These are phyloP conservation scores for Himantopus leucocephalus DNA, from an alignment of 2,113 vertebrate species.

Conservation along the genomic window DNA sequence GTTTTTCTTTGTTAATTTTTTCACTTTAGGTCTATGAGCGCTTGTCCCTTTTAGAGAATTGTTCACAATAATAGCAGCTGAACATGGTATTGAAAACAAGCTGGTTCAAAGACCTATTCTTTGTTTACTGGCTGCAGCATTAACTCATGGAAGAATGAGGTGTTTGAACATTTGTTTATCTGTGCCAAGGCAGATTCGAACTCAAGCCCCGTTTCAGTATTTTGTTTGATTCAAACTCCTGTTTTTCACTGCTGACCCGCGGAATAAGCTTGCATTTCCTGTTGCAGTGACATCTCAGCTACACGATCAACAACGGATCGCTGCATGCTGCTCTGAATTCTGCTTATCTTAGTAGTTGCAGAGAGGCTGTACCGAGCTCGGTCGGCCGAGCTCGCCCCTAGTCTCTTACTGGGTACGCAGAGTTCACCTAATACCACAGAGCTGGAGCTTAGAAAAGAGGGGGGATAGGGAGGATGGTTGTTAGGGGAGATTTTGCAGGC, in stretches of 20 bases:
- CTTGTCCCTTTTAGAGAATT: background rate
- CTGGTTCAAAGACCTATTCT: background rate
- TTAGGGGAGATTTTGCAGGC: background rate
- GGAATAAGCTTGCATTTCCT: background rate
- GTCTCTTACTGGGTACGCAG: background rate
- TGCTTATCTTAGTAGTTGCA: background rate
- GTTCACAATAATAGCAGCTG: background rate
- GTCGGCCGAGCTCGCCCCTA: rapidly evolving
- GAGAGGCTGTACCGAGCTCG: background rate
- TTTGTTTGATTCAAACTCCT: background rate
- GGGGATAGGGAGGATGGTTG: background rate
- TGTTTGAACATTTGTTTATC: background rate
- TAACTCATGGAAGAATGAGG: background rate
- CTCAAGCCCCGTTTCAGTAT: background rate
- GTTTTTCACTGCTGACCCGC: background rate
- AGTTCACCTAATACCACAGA: background rate
- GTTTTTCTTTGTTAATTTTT: background rate
- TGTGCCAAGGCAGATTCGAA: background rate
- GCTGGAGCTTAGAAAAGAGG: background rate
- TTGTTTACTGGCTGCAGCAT: background rate
- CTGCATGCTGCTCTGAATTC: background rate
- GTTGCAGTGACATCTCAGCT: background rate
- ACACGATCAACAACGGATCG: rapidly evolving
- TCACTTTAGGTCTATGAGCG: background rate
- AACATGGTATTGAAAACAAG: background rate